These are phyloP conservation scores for Latrodectus hesperus DNA, from an alignment of 2,888 invertebrate species.

Conservation along the genomic window DNA sequence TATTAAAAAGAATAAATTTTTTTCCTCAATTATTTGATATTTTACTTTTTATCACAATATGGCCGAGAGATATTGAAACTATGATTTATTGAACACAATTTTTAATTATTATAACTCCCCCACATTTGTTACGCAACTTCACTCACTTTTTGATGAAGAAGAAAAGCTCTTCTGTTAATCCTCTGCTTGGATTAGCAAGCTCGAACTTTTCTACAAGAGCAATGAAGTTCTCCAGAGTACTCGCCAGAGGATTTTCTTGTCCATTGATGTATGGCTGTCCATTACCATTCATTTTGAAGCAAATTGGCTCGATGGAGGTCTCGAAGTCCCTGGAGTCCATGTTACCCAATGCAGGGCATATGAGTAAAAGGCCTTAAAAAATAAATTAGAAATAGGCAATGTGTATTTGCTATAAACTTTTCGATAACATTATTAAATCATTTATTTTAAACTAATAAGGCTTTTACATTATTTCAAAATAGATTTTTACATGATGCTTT, in stretches of 20 bases:
- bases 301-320: not conserved
- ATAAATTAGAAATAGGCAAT: not conserved
- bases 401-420: no score
- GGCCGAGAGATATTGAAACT: no score
- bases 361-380: constrained; percentile 3
- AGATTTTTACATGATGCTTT: no score
- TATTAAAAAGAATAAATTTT: no score
- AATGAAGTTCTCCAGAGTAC: constrained; percentile 55
- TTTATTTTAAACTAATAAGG: no score
- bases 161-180: constrained; percentile 28
- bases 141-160: constrained; percentile 41
- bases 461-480: no score
- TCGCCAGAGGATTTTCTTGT: constrained; percentile 35
- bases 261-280: constrained; percentile 16
- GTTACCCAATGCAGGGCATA: constrained; percentile 17
- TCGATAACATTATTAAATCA: no score
- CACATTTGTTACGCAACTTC: no score
- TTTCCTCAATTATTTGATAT: no score
- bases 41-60: no score
- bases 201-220: constrained; percentile 46
- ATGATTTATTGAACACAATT: no score
- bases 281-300: not conserved
- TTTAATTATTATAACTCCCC: no score
- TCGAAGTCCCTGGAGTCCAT: constrained; percentile 1
- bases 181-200: constrained; percentile 8